Evolutionary conservation across 2,113 vertebrate species (phyloP).

Genomic region (Pituophis catenifer): DNA sequence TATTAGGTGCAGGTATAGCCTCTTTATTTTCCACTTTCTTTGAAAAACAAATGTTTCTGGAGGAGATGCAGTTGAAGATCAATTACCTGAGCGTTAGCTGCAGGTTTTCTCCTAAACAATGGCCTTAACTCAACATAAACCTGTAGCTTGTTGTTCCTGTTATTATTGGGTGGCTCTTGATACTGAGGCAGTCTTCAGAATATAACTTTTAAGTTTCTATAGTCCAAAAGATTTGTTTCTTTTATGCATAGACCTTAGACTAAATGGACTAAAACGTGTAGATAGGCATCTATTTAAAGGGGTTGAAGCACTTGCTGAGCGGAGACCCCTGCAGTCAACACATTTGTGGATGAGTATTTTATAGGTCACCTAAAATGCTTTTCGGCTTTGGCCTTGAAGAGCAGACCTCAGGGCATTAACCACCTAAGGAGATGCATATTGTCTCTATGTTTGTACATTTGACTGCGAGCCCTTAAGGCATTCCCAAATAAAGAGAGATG

Average conservation of each 20-base stretch:
- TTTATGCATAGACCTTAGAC: accelerated
- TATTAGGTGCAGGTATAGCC: neutral
- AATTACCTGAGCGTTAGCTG: neutral
- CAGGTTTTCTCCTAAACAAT: neutral
- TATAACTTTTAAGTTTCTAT: accelerated
- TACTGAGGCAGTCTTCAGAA: neutral
- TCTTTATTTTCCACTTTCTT: neutral
- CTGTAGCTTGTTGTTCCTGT: neutral
- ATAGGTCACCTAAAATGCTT: accelerated
- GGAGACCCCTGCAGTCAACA: neutral
- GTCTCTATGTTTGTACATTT: accelerated
- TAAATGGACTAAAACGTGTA: neutral
- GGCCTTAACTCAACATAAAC: neutral
- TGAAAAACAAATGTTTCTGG: neutral
- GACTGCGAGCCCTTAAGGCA: neutral
- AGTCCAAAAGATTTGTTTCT: neutral
- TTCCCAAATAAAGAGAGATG: neutral
- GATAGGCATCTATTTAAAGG: too few relatives aligned
- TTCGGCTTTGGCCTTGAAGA: neutral
- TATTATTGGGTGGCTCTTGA: neutral
- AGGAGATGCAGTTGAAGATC: neutral
- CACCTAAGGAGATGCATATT: neutral
- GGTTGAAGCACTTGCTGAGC: neutral
- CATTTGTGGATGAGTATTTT: accelerated
- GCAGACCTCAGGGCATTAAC: neutral